phyloP scores from a whole-genome alignment of 2,113 vertebrate species.

The Nothoprocta perdicaria region DNA sequence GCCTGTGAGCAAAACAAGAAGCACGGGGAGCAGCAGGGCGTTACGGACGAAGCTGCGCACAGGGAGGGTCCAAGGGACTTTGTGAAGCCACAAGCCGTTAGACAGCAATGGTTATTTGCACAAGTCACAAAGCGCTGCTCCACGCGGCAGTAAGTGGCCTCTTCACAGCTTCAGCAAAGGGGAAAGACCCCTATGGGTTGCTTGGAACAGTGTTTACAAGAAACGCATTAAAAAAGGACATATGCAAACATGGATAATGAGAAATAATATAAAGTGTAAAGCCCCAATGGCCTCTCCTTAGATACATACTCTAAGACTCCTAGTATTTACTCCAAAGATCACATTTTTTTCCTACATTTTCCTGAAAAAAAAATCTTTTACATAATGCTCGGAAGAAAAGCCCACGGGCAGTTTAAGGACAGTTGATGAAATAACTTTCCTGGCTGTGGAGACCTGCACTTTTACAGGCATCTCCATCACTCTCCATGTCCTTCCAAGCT shows the following conservation, averaged over 20 bases:
- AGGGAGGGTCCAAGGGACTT: neutral
- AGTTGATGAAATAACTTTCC: neutral
- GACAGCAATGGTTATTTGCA: neutral
- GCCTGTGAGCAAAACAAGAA: neutral
- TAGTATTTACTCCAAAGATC: too few species aligned
- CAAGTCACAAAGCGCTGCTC: neutral
- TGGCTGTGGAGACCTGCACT: fast-evolving
- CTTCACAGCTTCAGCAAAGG: neutral
- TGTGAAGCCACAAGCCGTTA: neutral
- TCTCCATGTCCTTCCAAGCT: fast-evolving
- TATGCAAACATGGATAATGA: neutral
- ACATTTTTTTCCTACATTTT: too few species aligned
- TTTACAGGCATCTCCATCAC: neutral
- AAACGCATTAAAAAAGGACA: neutral
- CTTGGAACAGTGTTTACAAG: neutral
- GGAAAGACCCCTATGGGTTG: neutral
- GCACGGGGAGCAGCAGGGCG: neutral
- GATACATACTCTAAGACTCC: neutral
- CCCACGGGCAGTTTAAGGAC: neutral
- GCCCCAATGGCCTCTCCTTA: neutral
- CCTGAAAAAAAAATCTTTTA: neutral
- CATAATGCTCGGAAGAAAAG: neutral
- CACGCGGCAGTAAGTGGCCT: neutral
- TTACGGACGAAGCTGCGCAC: too few species aligned
- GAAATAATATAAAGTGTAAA: neutral